Conservation (phyloP, 2,888 invertebrate species). For the Ennomos erosarius region DNA sequence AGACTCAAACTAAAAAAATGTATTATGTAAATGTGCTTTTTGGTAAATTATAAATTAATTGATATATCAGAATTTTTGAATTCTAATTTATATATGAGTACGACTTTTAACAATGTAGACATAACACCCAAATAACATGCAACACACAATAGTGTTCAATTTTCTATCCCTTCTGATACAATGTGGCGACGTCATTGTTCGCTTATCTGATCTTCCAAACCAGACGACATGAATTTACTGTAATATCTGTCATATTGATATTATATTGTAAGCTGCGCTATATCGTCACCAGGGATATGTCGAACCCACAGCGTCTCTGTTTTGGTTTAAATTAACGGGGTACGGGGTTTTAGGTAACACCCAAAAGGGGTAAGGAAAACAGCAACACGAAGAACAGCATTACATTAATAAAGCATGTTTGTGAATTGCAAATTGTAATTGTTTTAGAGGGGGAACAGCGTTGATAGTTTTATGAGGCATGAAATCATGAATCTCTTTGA, state of each 20-base stretch:
- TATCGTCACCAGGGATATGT: conserved; percentile 71
- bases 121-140: conserved; percentile 16
- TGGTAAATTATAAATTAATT: no score
- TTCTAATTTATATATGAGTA: no score
- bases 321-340: conserved; percentile 74
- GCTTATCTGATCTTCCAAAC: conserved; percentile 55
- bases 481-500: conserved; percentile 21
- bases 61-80: no score
- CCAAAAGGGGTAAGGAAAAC: conserved; percentile 59
- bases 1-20: no score
- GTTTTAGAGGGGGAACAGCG: conserved; percentile 17
- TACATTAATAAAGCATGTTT: conserved; percentile 68
- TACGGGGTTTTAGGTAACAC: no score
- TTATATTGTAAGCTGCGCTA: conserved; percentile 53
- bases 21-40: no score
- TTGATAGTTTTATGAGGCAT: conserved; percentile 20
- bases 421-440: conserved; percentile 58
- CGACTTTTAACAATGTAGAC: background rate
- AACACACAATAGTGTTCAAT: conserved; percentile 38
- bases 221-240: conserved; percentile 51
- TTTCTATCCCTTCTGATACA: conserved; percentile 47
- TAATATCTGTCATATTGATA: conserved; percentile 59
- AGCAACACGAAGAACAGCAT: conserved; percentile 66
- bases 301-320: conserved; percentile 72
- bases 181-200: conserved; percentile 52